A percentile compares a stretch with the other conserved stretches of the same genome.
Evolutionary conservation across 2,888 invertebrate species (phyloP).

Genomic region (Frankliniella fusca): DNA sequence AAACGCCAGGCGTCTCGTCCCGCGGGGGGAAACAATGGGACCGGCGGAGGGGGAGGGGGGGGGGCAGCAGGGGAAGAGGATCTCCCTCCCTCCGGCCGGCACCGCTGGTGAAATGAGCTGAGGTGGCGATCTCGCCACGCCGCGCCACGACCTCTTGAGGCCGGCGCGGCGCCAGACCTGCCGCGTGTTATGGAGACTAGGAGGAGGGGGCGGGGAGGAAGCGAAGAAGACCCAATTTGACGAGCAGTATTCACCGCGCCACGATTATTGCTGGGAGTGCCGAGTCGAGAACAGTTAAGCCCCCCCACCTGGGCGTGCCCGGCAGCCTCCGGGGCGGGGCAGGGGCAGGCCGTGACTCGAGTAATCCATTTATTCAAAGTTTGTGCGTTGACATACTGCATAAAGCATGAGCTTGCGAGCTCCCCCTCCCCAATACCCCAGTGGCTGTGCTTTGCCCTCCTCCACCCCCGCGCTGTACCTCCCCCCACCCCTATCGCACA

Average conservation of each 20-base stretch:
- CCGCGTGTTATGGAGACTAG: neutral
- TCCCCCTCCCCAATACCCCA: neutral
- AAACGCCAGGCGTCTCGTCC: no score
- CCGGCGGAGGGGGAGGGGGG: no score
- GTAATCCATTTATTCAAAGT: slow-evolving; percentile 26
- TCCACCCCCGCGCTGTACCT: neutral
- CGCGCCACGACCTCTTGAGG: no score
- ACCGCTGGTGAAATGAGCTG: no score
- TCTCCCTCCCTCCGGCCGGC: no score
- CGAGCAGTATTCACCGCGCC: neutral
- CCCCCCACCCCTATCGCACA: no score
- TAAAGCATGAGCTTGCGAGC: slow-evolving; percentile 19
- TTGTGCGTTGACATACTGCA: slow-evolving; percentile 20
- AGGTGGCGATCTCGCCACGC: no score
- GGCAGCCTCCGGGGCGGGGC: neutral
- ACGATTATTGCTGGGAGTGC: neutral
- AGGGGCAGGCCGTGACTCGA: neutral
- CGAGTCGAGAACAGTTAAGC: neutral
- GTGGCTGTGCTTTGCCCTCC: neutral
- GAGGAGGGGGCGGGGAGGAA: neutral
- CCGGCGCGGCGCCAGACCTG: neutral
- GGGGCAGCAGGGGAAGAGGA: no score
- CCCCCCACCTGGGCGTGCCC: neutral
- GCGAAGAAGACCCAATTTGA: neutral
- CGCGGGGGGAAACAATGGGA: no score